Conservation (phyloP, 2,113 vertebrate genomes). For the Trogon melanurus region DNA sequence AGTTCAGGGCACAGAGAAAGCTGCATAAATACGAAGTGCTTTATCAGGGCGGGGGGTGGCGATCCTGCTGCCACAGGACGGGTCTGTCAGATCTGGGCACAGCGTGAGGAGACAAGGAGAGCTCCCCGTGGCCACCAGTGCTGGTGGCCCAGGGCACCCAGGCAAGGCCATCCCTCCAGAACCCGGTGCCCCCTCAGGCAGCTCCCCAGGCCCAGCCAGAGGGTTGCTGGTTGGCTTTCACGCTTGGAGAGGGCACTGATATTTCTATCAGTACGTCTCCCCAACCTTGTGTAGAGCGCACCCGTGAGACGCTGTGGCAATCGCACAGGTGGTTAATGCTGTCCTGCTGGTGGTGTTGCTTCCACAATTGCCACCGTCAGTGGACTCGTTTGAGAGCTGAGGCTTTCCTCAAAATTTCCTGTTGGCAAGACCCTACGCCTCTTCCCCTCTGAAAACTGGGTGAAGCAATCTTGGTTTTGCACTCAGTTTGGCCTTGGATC, state of each 20-base stretch:
- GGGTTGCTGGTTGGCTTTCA: neutral
- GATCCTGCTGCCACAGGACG: neutral
- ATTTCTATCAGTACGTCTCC: neutral
- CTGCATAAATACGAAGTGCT: conserved; percentile 69
- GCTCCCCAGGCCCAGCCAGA: neutral
- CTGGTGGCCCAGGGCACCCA: too few species aligned
- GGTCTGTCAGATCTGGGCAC: neutral
- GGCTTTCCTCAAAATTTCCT: neutral
- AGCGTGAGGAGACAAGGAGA: neutral
- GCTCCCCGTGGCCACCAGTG: neutral
- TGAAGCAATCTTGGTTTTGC: neutral
- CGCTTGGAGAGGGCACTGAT: neutral
- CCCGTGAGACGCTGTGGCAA: neutral
- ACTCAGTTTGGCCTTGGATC: neutral
- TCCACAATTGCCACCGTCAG: neutral
- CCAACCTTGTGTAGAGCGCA: neutral
- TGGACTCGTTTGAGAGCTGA: neutral
- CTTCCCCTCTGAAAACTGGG: neutral
- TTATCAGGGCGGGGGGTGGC: neutral
- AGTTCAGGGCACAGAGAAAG: conserved; percentile 56
- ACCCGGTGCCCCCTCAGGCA: neutral
- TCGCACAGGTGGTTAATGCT: neutral
- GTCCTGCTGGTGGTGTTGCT: neutral
- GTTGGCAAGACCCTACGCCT: neutral
- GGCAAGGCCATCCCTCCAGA: too few species aligned